Base-by-base conservation (phyloP, 2,113 vertebrate genomes). In the Mustela lutreola region DNA sequence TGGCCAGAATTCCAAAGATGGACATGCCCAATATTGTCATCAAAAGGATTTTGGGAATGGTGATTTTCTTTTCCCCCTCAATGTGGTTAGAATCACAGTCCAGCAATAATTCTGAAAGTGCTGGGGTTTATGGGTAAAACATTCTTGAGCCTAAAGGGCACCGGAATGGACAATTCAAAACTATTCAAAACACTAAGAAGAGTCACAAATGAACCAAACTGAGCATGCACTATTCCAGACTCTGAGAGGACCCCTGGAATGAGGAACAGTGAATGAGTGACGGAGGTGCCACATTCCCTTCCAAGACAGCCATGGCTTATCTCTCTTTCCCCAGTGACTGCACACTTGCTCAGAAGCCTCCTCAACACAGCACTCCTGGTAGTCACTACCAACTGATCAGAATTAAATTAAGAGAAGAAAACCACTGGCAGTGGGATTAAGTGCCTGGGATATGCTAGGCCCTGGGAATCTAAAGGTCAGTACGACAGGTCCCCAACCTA, bases 11-110 rank as follows among this genome's bases (percentile, higher is more conserved):
- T 73, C 39, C 70, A 67, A 65, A 88, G 11, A 62, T n/a, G 0
- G 24, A 82, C 45, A 92, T 45, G 75, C 56, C 56, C 28, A 88
- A 67, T 67, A 79, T 87, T 36, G 15, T 18, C 81, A 95, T 63
- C 26, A 45, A 79, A 82, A 79, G 31, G 56, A 84, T 39, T 71
- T 73, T 19, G 67, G 71, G 56, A 94, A 89, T 26, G 48, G 12
- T 50, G 39, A 65, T 67, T 58, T 58, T 19, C 48, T 75, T 24
- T 16, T 5, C 5, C 12, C 48, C 62, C 28, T 45, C 56, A 28
- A 14, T 60, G 1, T 22, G 33, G 45, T 33, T 86, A 39, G 76
- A 48, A 58, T 65, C 28, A 24, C 5, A 60, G 82, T 42, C 33
- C 21, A 24, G 31, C 33, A 89, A 7, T 83, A 71, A 62, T 79